Conservation (phyloP, 2,797 vertebrate genomes). For the Micropoecilia bifurca region DNA sequence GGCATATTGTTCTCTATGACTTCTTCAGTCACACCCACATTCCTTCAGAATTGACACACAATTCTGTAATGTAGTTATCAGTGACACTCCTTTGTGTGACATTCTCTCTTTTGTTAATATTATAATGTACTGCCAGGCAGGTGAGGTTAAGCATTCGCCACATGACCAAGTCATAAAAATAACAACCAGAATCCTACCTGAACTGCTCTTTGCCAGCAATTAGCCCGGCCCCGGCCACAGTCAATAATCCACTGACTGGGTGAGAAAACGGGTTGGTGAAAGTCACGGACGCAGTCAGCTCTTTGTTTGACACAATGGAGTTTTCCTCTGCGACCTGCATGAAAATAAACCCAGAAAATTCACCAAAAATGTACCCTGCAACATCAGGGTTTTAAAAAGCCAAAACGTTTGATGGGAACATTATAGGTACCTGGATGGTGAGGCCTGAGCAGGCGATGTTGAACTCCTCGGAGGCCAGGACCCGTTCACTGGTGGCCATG, state of each 20-base stretch:
- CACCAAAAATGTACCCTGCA: background rate
- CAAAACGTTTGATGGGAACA: background rate
- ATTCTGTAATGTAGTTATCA: background rate
- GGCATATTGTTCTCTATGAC: background rate
- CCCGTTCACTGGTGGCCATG: constrained; percentile 48
- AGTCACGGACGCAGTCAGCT: constrained; percentile 60
- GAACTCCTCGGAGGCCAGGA: constrained; percentile 79
- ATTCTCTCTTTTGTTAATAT: constrained; percentile 1
- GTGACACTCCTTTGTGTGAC: constrained; percentile 22
- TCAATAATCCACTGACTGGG: constrained; percentile 70
- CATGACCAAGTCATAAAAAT: background rate
- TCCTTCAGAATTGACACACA: background rate
- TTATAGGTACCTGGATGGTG: constrained; percentile 71
- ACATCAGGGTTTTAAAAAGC: background rate
- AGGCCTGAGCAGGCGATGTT: constrained; percentile 72
- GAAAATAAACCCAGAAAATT: constrained; percentile 9
- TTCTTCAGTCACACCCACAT: constrained; percentile 16
- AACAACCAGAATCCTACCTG: constrained; percentile 56
- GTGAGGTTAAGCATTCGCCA: background rate
- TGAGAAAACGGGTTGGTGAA: constrained; percentile 76
- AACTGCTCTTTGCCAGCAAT: constrained; percentile 56
- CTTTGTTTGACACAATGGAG: constrained; percentile 20
- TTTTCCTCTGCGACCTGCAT: constrained; percentile 66
- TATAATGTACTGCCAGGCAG: background rate
- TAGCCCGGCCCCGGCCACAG: constrained; percentile 70